Base-by-base conservation (phyloP, 2,797 vertebrate species). In the Hirundo rustica region DNA sequence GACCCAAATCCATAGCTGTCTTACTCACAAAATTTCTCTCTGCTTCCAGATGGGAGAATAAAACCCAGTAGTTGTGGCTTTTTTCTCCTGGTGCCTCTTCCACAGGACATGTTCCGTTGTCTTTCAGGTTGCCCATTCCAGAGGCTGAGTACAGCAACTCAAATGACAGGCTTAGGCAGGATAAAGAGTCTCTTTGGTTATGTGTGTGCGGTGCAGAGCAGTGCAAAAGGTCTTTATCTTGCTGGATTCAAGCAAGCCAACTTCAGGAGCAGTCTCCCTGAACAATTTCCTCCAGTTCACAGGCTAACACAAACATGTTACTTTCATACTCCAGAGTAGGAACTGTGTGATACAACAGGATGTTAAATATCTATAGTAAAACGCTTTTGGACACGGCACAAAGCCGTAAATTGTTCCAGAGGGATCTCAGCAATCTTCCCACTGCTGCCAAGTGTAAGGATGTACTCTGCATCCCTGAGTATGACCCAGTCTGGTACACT, bases 401-500 rank as follows among this genome's bases (percentile, higher is more conserved):
- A 42, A 84, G 64, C 36, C 47, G 19, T 88, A 38, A 7, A 61
- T 77, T 81, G 84, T 50, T 84, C 66, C 47, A 29, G 76, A 65
- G 86, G 58, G 66, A 50, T 78, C 70, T 65, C 54, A 45, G 85
- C 40, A 75, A 47, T 32, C 76, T 80, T 74, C 72, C 38, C 0
- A 0, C 54, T 84, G 73, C 40, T 90, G 73, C 32, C 23, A 27
- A 64, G 54, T 16, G 10, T 67, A 32, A 48, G 29, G 50, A 21
- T 45, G 44, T 44, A 5, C 40, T 50, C 26, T 38, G 66, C 14
- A 9, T 51, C 64, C 47, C 74, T 38, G 42, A 48, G 11, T 51
- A 8, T 10, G 53, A 20, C 40, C 68, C 0, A 8, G 0, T 75
- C 32, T 53, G 0, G 13, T n/a, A 25, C 34, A 1, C 34, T 14